A percentile compares a stretch with the other conserved stretches of the same genome.
phyloP scores from a whole-genome alignment of 2,888 invertebrate species.

The Ligdia adustata region DNA sequence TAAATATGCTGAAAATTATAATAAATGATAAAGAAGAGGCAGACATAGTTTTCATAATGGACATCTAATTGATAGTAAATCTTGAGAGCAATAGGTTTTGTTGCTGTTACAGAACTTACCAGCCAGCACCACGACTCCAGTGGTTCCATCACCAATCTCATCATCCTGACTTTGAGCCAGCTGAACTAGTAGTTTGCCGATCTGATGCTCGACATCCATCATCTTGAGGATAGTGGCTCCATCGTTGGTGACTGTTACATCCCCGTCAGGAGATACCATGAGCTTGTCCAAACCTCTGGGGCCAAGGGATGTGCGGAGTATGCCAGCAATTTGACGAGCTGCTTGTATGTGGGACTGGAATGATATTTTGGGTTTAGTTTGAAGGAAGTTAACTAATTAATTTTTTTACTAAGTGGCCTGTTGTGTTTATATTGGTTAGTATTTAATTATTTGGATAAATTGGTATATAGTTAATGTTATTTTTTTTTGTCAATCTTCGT shows the following conservation, averaged over 20 bases:
- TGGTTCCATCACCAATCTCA: constrained; percentile 99
- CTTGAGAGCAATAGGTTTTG: no score
- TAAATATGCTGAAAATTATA: no score
- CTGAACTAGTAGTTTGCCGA: constrained; percentile 99
- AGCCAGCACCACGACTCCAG: constrained; percentile 95
- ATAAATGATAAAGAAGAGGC: no score
- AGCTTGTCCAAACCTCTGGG: constrained; percentile 99
- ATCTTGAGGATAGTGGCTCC: constrained; percentile 99
- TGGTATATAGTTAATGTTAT: no score
- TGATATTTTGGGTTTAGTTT: no score
- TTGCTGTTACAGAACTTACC: constrained; percentile 69
- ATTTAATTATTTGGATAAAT: no score
- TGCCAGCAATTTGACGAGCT: constrained; percentile 96
- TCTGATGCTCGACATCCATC: constrained; percentile 99
- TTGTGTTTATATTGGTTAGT: no score
- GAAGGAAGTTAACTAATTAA: no score
- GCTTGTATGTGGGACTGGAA: constrained; percentile 97
- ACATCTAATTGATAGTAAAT: no score
- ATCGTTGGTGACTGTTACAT: constrained; percentile 99
- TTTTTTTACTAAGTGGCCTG: no score
- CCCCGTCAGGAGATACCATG: constrained; percentile 98
- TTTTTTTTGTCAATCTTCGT: no score
- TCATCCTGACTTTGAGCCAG: constrained; percentile 99
- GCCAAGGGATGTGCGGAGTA: constrained; percentile 96
- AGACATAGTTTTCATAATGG: no score